phyloP scores from a whole-genome alignment of 1,140 invertebrate species.

The Helicoverpa zea region DNA sequence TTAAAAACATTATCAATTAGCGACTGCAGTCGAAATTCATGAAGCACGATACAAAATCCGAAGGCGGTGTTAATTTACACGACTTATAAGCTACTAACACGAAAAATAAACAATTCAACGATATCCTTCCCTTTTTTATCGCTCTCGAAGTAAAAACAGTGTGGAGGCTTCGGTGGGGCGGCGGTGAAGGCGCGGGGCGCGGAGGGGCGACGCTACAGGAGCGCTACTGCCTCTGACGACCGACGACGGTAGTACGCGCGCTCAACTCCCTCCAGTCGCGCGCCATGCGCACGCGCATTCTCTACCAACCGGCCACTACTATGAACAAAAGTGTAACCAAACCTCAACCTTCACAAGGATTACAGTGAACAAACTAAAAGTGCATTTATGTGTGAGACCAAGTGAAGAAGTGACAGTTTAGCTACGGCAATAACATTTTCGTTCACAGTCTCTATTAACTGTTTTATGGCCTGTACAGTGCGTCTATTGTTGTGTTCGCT shows the following conservation, averaged over 20 bases:
- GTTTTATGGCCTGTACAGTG: slow-evolving; percentile 81
- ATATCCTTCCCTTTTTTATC: slow-evolving; percentile 84
- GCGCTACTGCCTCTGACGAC: slow-evolving; percentile 82
- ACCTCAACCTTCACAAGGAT: slow-evolving; percentile 69
- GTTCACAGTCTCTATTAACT: slow-evolving; percentile 73
- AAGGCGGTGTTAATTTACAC: slow-evolving; percentile 78
- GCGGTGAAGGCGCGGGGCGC: slow-evolving; percentile 42
- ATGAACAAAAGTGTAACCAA: slow-evolving; percentile 58
- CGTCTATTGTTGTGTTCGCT: slow-evolving; percentile 79
- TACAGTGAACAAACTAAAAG: slow-evolving; percentile 76
- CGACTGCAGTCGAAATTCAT: slow-evolving; percentile 66
- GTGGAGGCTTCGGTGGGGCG: slow-evolving; percentile 74
- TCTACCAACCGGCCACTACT: slow-evolving; percentile 62
- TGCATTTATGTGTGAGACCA: slow-evolving; percentile 61
- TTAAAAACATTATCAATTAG: slow-evolving; percentile 70
- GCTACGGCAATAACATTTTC: slow-evolving; percentile 66
- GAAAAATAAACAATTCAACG: slow-evolving; percentile 83
- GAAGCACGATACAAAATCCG: slow-evolving; percentile 56
- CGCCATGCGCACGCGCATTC: slow-evolving; percentile 77
- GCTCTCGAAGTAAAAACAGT: slow-evolving; percentile 80
- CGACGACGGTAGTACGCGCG: slow-evolving; percentile 82
- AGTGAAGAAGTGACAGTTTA: slow-evolving; percentile 59
- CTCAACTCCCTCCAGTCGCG: slow-evolving; percentile 76
- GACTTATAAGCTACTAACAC: slow-evolving; percentile 84
- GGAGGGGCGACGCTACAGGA: slow-evolving; percentile 70